phyloP scores from a whole-genome alignment of 2,888 invertebrate genomes.

The Coelopa pilipes region DNA sequence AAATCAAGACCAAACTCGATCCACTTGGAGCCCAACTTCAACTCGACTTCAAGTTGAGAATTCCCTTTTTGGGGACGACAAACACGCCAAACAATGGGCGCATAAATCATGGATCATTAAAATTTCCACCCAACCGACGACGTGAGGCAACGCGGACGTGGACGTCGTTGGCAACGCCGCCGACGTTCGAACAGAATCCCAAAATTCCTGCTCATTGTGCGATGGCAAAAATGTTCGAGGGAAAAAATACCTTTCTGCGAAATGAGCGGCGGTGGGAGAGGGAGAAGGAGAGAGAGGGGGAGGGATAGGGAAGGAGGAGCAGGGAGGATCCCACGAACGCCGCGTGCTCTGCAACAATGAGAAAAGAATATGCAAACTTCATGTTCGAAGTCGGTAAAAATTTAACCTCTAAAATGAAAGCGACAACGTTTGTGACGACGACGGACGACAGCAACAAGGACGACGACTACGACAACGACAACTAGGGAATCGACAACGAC shows the following conservation, averaged over 20 bases:
- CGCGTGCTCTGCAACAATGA: neutral
- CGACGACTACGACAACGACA: too few species aligned
- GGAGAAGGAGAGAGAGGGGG: too few species aligned
- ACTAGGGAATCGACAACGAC: too few species aligned
- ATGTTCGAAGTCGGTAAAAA: conserved; percentile 17
- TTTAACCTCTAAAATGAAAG: neutral
- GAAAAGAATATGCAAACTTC: conserved; percentile 25
- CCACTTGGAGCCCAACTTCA: too few species aligned
- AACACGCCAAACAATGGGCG: neutral
- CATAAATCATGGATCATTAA: conserved; percentile 21
- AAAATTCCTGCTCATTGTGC: neutral
- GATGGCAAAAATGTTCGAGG: neutral
- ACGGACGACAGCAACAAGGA: neutral
- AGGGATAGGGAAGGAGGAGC: neutral
- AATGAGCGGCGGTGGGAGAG: neutral
- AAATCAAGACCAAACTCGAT: too few species aligned
- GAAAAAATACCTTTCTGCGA: conserved; percentile 12
- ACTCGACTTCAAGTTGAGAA: neutral
- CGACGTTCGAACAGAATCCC: neutral
- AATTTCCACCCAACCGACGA: too few species aligned
- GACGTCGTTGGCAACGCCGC: neutral
- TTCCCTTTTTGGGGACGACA: neutral
- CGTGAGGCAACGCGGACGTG: neutral
- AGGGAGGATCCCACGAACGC: neutral
- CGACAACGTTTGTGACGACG: neutral